Evolutionary conservation across 1,140 invertebrate genomes (phyloP), one percentile per base, ranked within the genome.

Genomic region (Brachionus koreanus): DNA sequence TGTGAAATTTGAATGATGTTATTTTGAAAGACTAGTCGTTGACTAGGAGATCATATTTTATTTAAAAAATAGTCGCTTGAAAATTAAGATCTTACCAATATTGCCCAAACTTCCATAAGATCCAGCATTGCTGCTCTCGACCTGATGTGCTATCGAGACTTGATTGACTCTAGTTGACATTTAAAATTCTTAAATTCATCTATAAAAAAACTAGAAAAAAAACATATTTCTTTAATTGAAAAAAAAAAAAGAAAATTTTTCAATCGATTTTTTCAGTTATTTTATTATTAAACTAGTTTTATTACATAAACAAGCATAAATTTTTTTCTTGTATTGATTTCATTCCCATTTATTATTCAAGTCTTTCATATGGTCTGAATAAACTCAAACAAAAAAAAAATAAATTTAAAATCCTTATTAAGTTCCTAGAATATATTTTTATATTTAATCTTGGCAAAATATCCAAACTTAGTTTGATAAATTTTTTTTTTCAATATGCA

Each of bases 121-220:
- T 43, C 69, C 65, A 33, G 33, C 69, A 46, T 74, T 74, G 16
- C 42, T 46, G 39, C 69, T 74, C 16, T 74, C 69, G 39, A 74
- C 43, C 43, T 74, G 69, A 74, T 74, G 69, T 10, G 37, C 42
- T 23, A 74, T 46, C 43, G 69, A 49, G 19, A 74, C 69, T 46
- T 74, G 69, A 25, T 74, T 74, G 10, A 74, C 69, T 46, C 69
- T 23, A 74, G 69, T 74, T 16, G 69, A 46, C 69, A 74, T 69
- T 69, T 69, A 69, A 43, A 57, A 57, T 57, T 25, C 49, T 57
- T 57, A 10, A 7, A 57, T 57, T 57, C 49, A 57, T 57, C 49
- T 57, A 57, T 25, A 57, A 57, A 57, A 57, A 57, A 9, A 19
- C 49, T 57, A 57, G n/a, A n/a, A n/a, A 57, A 57, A 57, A 57